Evolutionary conservation across 2,797 vertebrate species (phyloP).

Genomic region (Rousettus madagascariensis): DNA sequence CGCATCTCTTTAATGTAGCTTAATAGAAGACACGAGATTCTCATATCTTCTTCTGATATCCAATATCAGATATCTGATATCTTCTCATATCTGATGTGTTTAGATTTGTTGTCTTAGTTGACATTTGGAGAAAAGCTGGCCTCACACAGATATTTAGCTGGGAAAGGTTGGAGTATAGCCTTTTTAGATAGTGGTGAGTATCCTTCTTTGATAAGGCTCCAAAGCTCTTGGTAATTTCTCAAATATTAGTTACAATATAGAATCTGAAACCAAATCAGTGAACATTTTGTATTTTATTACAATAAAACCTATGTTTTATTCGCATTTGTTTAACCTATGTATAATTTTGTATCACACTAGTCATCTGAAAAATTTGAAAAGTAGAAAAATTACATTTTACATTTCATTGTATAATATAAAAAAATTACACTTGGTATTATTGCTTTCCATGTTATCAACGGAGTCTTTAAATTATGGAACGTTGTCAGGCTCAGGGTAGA

Average conservation of each 20-base stretch:
- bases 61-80: too few relatives aligned
- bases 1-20: not conserved
- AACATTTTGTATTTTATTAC: not conserved
- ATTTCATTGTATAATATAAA: constrained; percentile 11
- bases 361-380: constrained; percentile 22
- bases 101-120: not conserved
- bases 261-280: not conserved
- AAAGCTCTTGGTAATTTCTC: constrained; percentile 1
- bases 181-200: not conserved
- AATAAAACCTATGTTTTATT: not conserved
- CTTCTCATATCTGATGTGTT: not conserved
- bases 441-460: not conserved
- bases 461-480: not conserved
- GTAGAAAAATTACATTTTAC: not conserved
- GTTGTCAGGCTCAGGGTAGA: not conserved
- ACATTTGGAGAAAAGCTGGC: not conserved
- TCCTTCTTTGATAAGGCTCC: not conserved
- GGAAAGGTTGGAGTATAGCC: not conserved
- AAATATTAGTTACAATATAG: not conserved
- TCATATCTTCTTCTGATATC: not conserved
- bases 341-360: constrained; percentile 24
- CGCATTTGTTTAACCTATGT: not conserved
- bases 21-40: not conserved
- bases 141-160: not conserved
- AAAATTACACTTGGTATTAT: not conserved